These are phyloP conservation scores for Gadus chalcogrammus DNA, from an alignment of 2,113 vertebrate genomes.

Conservation along the genomic window DNA sequence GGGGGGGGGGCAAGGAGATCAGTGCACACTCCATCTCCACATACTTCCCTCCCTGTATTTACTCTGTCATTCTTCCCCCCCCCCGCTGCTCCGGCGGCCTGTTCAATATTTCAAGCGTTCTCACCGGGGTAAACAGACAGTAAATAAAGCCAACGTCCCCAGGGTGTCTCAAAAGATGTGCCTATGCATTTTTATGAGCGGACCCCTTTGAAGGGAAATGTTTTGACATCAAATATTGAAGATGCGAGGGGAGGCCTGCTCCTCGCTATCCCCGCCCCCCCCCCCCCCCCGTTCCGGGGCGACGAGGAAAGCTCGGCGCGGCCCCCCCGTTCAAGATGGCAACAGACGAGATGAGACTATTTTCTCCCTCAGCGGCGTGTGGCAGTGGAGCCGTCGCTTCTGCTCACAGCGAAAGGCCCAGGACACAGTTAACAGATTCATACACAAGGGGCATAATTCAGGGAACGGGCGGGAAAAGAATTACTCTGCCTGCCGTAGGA, in stretches of 20 bases:
- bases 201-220: conserved; percentile 47
- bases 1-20: neutral
- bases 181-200: conserved; percentile 53
- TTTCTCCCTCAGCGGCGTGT: too few species aligned
- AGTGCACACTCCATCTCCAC: conserved; percentile 24
- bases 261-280: conserved; percentile 18
- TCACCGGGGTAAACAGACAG: conserved; percentile 56
- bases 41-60: conserved; percentile 38
- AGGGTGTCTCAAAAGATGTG: conserved; percentile 54
- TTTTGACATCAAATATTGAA: conserved; percentile 67
- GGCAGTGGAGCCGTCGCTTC: too few species aligned
- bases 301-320: conserved; percentile 24
- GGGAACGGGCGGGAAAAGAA: too few species aligned
- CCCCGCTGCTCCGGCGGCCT: conserved; percentile 32
- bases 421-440: too few species aligned
- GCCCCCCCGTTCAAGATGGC: conserved; percentile 18
- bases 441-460: too few species aligned
- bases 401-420: too few species aligned
- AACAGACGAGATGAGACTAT: too few species aligned
- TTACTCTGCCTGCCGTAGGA: too few species aligned
- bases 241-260: conserved; percentile 17
- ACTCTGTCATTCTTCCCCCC: conserved; percentile 21
- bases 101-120: conserved; percentile 66
- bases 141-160: conserved; percentile 59
- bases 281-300: conserved; percentile 7